These are phyloP conservation scores for Carassius carassius DNA, from an alignment of 2,113 vertebrate species.

Conservation along the genomic window DNA sequence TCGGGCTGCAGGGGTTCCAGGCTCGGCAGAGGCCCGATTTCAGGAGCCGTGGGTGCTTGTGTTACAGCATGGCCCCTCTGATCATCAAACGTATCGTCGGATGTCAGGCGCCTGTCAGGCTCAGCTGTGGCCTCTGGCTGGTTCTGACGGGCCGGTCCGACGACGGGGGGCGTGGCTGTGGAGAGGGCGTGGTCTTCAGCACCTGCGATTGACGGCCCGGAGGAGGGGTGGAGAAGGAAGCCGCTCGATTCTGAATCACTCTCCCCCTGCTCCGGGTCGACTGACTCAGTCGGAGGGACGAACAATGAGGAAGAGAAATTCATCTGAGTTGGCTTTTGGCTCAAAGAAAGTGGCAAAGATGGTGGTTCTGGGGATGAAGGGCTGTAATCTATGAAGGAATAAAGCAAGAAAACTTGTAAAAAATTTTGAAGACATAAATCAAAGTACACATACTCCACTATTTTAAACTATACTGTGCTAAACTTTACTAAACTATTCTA, in stretches of 20 bases:
- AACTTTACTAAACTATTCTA: not conserved
- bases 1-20: conserved; percentile 67
- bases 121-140: conserved; percentile 29
- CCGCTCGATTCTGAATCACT: conserved; percentile 63
- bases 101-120: not conserved
- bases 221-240: conserved; percentile 30
- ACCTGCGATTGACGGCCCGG: conserved; percentile 24
- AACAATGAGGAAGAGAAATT: conserved; percentile 48
- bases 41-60: conserved; percentile 66
- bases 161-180: conserved; percentile 1
- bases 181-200: conserved; percentile 12
- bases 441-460: not conserved
- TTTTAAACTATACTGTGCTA: not conserved
- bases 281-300: conserved; percentile 6
- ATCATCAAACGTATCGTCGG: conserved; percentile 59
- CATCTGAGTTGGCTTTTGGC: conserved; percentile 1
- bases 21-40: conserved; percentile 65
- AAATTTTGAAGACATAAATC: not conserved
- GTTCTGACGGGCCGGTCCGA: not conserved
- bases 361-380: conserved; percentile 38
- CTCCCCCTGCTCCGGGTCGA: conserved; percentile 59
- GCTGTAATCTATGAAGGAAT: conserved; percentile 47
- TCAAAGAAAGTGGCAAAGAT: conserved; percentile 45
- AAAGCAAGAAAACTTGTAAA: not conserved
- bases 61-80: conserved; percentile 45